These are phyloP conservation scores for Drosophila funebris DNA, from an alignment of 1,140 invertebrate species.

Conservation along the genomic window DNA sequence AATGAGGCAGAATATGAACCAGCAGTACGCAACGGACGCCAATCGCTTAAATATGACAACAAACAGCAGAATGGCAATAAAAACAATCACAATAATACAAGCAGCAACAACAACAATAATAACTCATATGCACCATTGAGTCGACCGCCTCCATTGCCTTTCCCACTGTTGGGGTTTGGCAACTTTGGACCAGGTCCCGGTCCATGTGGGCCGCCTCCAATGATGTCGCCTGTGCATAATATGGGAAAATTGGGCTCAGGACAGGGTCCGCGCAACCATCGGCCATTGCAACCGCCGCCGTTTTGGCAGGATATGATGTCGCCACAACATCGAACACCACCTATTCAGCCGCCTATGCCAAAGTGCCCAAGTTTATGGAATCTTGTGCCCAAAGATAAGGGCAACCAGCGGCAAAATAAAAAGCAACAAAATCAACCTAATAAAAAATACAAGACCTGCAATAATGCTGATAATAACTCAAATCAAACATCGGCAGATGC, in stretches of 20 bases:
- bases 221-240: slow-evolving; percentile 24
- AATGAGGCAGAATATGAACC: slow-evolving; percentile 15
- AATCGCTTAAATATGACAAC: slow-evolving; percentile 26
- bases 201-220: slow-evolving; percentile 24
- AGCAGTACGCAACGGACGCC: slow-evolving; percentile 25
- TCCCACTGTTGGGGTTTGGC: slow-evolving; percentile 54
- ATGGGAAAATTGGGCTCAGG: slow-evolving; percentile 28
- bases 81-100: slow-evolving; percentile 5
- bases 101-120: slow-evolving; percentile 30
- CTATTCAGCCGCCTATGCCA: slow-evolving; percentile 70
- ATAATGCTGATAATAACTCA: slow-evolving; percentile 20
- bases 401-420: slow-evolving; percentile 26
- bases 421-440: slow-evolving; percentile 27
- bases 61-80: slow-evolving; percentile 17
- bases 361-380: slow-evolving; percentile 71
- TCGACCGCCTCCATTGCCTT: slow-evolving; percentile 60
- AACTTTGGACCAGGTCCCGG: slow-evolving; percentile 55
- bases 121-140: slow-evolving; percentile 38
- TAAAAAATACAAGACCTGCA: slow-evolving; percentile 53
- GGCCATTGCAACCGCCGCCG: slow-evolving; percentile 62
- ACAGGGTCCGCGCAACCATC: slow-evolving; percentile 27
- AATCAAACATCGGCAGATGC: slow-evolving; percentile 24
- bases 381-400: slow-evolving; percentile 58
- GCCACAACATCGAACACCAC: slow-evolving; percentile 50
- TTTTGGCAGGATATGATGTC: slow-evolving; percentile 78